Conservation (phyloP, 2,888 invertebrate species). For the Spilarctia lutea region DNA sequence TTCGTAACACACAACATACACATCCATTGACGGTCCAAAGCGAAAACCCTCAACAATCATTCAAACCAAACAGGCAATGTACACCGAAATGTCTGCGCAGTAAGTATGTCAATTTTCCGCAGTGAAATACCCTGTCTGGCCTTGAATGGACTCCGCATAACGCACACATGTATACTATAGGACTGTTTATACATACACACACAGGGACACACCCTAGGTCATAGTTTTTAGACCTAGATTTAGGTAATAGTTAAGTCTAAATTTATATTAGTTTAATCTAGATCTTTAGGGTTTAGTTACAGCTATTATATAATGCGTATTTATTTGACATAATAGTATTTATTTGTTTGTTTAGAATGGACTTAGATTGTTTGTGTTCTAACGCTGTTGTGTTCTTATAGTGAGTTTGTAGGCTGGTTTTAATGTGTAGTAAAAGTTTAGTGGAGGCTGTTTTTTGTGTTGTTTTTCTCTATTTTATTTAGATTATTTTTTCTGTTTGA, state of each 20-base stretch:
- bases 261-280: background rate
- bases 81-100: constrained; percentile 7
- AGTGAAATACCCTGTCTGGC: constrained; percentile 31
- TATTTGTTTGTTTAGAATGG: background rate
- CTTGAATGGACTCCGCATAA: constrained; percentile 54
- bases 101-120: constrained; percentile 21
- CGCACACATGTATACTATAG: constrained; percentile 29
- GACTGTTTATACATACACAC: constrained; percentile 26
- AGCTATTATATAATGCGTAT: background rate
- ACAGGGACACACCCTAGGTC: constrained; percentile 37
- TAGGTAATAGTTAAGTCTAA: constrained; percentile 5
- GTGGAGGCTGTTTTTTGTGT: background rate
- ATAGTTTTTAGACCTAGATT: constrained; percentile 17
- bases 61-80: constrained; percentile 9
- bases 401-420: no score
- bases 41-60: no score
- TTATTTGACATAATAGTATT: background rate
- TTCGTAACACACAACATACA: background rate
- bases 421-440: background rate
- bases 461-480: no score
- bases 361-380: no score
- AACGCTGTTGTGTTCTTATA: no score
- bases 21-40: constrained; percentile 17
- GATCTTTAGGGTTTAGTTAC: background rate
- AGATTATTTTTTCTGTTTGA: no score